These are phyloP conservation scores for Heliconius hewitsoni DNA, from an alignment of 1,140 invertebrate genomes.

Conservation along the genomic window DNA sequence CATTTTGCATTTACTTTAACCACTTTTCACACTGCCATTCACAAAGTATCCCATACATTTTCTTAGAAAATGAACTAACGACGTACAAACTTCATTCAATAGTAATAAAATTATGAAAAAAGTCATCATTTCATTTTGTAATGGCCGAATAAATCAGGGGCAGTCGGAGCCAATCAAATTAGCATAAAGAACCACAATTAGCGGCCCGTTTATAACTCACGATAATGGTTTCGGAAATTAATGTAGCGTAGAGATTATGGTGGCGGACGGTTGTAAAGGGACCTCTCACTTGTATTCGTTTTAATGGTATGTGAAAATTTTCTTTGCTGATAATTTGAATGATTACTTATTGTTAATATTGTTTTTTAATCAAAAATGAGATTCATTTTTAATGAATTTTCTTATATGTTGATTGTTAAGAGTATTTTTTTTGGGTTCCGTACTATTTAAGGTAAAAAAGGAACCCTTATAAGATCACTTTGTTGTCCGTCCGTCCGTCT, in stretches of 20 bases:
- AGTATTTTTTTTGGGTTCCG: no score
- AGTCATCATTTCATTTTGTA: background rate
- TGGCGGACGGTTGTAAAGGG: constrained; percentile 32
- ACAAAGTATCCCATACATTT: background rate
- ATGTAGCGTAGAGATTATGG: constrained; percentile 40
- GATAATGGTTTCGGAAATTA: constrained; percentile 42
- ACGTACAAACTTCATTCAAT: constrained; percentile 4
- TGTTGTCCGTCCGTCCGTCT: no score
- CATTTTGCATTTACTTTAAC: background rate
- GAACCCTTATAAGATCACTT: no score
- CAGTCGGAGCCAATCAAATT: constrained; percentile 36
- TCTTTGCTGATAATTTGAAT: background rate
- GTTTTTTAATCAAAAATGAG: no score
- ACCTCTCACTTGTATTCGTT: constrained; percentile 7
- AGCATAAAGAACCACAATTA: constrained; percentile 41
- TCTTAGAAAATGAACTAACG: background rate
- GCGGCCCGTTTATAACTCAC: constrained; percentile 32
- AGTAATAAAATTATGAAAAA: constrained; percentile 13
- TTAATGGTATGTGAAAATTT: background rate
- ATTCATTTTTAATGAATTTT: no score
- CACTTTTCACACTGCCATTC: background rate
- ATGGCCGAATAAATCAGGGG: constrained; percentile 31
- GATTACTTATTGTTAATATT: no score
- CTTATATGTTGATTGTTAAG: no score
- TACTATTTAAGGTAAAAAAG: no score